phyloP scores from a whole-genome alignment of 2,888 invertebrate species.

The Apamea sordens region DNA sequence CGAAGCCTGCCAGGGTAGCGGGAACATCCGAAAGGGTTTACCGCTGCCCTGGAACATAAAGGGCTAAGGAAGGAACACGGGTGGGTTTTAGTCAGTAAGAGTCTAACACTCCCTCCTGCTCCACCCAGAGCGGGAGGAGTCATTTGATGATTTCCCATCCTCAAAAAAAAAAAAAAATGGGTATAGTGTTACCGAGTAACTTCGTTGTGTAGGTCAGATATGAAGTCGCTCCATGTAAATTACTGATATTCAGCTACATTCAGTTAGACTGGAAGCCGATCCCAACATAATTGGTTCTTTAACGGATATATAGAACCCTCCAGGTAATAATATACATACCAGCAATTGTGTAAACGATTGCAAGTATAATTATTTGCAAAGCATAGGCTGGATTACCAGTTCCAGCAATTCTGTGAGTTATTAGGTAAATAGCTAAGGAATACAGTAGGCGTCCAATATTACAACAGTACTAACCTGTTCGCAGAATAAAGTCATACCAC shows the following conservation, averaged over 20 bases:
- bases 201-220: neutral
- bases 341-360: neutral
- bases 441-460: neutral
- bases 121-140: no score
- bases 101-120: no score
- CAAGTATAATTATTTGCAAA: neutral
- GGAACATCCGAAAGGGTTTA: no score
- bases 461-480: neutral
- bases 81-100: no score
- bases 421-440: slow-evolving; percentile 1
- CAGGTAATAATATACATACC: neutral
- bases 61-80: no score
- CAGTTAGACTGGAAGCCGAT: neutral
- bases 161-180: no score
- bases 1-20: no score
- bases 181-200: no score
- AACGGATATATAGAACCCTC: neutral
- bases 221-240: neutral
- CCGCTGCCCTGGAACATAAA: no score
- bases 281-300: neutral
- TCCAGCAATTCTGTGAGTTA: slow-evolving; percentile 1
- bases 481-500: neutral
- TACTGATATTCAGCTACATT: neutral
- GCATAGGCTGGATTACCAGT: neutral
- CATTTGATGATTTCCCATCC: no score